Evolutionary conservation across 2,888 invertebrate genomes (phyloP), one percentile per base, ranked within the genome.

Genomic region (Lithosia quadra): DNA sequence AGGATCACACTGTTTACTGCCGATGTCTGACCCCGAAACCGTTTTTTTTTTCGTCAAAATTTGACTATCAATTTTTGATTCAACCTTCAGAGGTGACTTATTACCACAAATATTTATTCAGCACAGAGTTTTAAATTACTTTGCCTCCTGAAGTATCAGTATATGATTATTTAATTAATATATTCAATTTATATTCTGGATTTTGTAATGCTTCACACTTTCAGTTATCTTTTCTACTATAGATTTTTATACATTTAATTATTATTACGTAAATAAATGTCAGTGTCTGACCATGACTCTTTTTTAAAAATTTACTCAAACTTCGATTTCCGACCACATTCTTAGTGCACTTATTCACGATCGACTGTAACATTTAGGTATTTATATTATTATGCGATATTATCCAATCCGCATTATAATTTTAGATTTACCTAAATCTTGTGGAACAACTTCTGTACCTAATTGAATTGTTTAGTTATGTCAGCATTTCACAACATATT

Each of bases 11-110:
- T 76, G 70, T 76, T 78, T 74, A 74, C 78, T 65, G 59, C 39
- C 55, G 59, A 72, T 74, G 75, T 81, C 78, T 80, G 84, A 80
- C 83, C 84, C 77, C 76, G 81, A 80, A 84, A 78, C 67, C 63
- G 67, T 71, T 78, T 81, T 79, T 81, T 79, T 77, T 78, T 69
- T 65, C 1, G 36, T 34, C 61, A 66, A 82, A 87, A 86, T 87
- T 88, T 87, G 87, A 88, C 83, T 89, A 80, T 81, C 87, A 88
- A 86, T 84, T 73, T 77, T 74, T 64, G 65, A 71, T 79, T 75
- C 70, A 82, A 83, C 87, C 87, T 89, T 88, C 79, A 64, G 66
- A 78, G 68, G 55, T 60, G 66, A 39, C 18, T 33, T 33, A 66
- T 69, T 76, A 73, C 62, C 64, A 80, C 72, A 77, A 63, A 79